Percentiles rank a stretch among this genome's conserved stretches.
Conservation (phyloP, 2,888 invertebrate species). For the Aporophyla lueneburgensis region DNA sequence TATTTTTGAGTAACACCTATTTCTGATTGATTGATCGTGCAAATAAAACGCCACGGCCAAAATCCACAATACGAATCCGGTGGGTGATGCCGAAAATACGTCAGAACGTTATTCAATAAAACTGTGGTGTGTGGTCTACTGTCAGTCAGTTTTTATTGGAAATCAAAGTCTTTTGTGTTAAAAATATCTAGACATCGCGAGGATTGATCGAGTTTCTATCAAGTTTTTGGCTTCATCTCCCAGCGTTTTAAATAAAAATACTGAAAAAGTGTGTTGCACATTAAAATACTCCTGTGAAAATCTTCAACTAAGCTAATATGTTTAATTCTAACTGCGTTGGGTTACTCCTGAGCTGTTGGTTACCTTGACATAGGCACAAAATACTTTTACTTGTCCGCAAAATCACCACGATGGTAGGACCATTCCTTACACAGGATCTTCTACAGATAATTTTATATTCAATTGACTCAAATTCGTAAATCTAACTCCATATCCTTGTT, state of each 20-base stretch:
- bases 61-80: conserved; percentile 47
- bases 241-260: background rate
- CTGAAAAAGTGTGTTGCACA: background rate
- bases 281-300: too few relatives aligned
- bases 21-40: conserved; percentile 29
- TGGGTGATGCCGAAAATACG: conserved; percentile 23
- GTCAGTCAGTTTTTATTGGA: background rate
- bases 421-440: too few relatives aligned
- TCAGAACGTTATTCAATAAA: conserved; percentile 16
- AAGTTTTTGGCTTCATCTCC: background rate
- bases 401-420: too few relatives aligned
- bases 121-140: background rate
- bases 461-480: background rate
- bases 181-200: background rate
- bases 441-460: too few relatives aligned
- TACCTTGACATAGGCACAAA: too few relatives aligned
- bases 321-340: too few relatives aligned
- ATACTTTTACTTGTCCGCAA: too few relatives aligned
- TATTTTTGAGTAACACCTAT: conserved; percentile 28
- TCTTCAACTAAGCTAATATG: too few relatives aligned
- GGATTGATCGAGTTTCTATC: too few relatives aligned
- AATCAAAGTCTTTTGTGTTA: conserved; percentile 9
- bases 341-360: too few relatives aligned
- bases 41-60: conserved; percentile 58
- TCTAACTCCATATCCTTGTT: background rate